Evolutionary conservation across 2,113 vertebrate species (phyloP).

Genomic region (Ophthalmolycus amberensis): DNA sequence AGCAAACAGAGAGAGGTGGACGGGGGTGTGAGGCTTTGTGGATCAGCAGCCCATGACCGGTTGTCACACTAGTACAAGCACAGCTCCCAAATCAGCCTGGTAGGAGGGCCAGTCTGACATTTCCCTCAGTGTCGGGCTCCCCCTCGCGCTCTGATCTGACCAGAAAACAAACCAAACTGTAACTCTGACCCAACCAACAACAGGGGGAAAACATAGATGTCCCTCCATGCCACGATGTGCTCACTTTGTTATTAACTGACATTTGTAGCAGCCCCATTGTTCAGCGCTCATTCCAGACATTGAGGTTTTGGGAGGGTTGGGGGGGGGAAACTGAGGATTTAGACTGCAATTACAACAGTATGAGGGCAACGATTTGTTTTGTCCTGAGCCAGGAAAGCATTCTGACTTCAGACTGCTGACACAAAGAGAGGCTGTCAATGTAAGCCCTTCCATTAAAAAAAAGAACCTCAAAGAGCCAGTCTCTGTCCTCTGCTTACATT

Average conservation of each 20-base stretch:
- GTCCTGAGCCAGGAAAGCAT: slow-evolving; percentile 60
- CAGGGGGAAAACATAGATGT: slow-evolving; percentile 16
- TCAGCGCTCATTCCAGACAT: slow-evolving; percentile 29
- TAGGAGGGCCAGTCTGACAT: slow-evolving; percentile 70
- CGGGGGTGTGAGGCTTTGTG: slow-evolving; percentile 64
- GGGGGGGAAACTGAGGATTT: slow-evolving; percentile 36
- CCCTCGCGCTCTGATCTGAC: slow-evolving; percentile 57
- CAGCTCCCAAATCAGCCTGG: slow-evolving; percentile 49
- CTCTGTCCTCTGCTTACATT: slow-evolving; percentile 75
- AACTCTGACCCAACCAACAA: slow-evolving; percentile 28
- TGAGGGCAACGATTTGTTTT: slow-evolving; percentile 61
- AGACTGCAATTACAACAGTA: slow-evolving; percentile 45
- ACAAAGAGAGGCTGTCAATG: slow-evolving; percentile 67
- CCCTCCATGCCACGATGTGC: background rate
- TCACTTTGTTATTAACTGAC: slow-evolving; percentile 43
- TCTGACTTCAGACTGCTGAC: slow-evolving; percentile 71
- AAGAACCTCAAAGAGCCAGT: slow-evolving; percentile 69
- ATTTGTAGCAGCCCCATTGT: slow-evolving; percentile 37
- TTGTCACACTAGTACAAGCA: slow-evolving; percentile 54
- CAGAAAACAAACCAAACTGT: slow-evolving; percentile 51
- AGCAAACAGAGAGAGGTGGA: slow-evolving; percentile 68
- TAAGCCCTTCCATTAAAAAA: slow-evolving; percentile 58
- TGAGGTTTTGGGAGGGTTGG: slow-evolving; percentile 36
- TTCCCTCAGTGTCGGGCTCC: slow-evolving; percentile 60
- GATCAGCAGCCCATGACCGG: slow-evolving; percentile 70